Percentiles rank a stretch among this genome's conserved stretches.
Evolutionary conservation across 2,797 vertebrate genomes (phyloP).

Genomic region (Mus minutoides): DNA sequence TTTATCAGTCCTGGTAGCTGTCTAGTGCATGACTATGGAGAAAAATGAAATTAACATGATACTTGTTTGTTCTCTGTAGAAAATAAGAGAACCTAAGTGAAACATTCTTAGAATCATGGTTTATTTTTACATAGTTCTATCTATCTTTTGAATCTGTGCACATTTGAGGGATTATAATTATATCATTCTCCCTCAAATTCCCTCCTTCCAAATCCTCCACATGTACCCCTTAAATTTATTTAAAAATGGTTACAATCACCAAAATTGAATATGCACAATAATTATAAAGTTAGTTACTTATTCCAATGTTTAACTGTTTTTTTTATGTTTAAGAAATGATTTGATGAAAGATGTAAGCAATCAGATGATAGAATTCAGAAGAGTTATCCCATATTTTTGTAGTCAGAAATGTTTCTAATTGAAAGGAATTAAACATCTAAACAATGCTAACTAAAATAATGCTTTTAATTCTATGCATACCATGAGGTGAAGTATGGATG

Average conservation of each 20-base stretch:
- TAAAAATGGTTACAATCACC: not conserved
- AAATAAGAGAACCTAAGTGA: not conserved
- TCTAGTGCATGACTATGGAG: not conserved
- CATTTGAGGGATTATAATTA: not conserved
- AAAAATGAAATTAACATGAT: not conserved
- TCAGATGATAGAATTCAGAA: not conserved
- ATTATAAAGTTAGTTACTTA: not conserved
- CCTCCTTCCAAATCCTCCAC: not conserved
- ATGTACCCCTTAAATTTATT: not conserved
- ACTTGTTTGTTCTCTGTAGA: conserved; percentile 28
- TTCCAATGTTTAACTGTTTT: not conserved
- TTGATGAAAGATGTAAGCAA: not conserved
- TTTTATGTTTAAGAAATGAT: not conserved
- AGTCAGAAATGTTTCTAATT: not conserved
- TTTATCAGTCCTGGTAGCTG: not conserved
- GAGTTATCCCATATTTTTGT: not conserved
- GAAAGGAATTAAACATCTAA: not conserved
- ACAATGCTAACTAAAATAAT: not conserved
- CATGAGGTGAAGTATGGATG: not conserved
- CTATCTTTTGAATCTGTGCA: not conserved
- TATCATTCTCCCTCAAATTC: not conserved
- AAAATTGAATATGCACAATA: not conserved
- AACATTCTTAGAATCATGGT: not conserved
- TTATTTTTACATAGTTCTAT: not conserved
- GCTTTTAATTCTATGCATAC: not conserved